A percentile compares a stretch with the other conserved stretches of the same genome.
phyloP scores from a whole-genome alignment of 2,113 vertebrate genomes.

The Apteryx mantelli region DNA sequence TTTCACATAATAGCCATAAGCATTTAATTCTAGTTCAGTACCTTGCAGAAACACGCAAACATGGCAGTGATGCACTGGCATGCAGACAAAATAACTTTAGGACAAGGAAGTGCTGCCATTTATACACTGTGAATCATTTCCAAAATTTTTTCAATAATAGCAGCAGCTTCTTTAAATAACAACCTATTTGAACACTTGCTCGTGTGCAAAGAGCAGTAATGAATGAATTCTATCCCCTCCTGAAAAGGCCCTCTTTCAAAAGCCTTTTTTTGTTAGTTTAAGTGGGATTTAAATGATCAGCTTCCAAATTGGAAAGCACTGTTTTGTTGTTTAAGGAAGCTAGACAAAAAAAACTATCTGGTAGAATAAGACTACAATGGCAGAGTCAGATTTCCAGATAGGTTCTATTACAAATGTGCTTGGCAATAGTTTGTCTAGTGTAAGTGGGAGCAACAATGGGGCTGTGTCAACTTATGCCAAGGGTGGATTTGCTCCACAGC shows the following conservation, averaged over 20 bases:
- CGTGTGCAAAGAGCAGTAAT: background rate
- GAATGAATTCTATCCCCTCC: background rate
- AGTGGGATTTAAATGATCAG: constrained; percentile 24
- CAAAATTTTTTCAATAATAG: background rate
- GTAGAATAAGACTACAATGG: constrained; percentile 34
- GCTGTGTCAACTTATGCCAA: background rate
- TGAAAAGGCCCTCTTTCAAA: background rate
- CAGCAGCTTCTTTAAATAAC: constrained; percentile 16
- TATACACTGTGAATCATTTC: background rate
- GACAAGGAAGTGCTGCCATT: constrained; percentile 21
- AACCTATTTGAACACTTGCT: background rate
- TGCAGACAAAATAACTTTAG: constrained; percentile 21
- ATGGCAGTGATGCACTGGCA: constrained; percentile 4
- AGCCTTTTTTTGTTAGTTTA: background rate
- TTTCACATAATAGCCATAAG: constrained; percentile 20
- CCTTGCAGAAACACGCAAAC: constrained; percentile 45
- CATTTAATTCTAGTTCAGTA: constrained; percentile 36
- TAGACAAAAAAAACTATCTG: background rate
- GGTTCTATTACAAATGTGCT: constrained; percentile 20
- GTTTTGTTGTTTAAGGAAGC: constrained; percentile 27
- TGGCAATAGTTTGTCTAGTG: constrained; percentile 6
- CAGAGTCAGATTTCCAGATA: constrained; percentile 50
- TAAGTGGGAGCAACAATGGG: constrained; percentile 18
- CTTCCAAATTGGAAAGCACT: constrained; percentile 17
- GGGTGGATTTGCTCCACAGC: constrained; percentile 47